Percentiles rank a stretch among this genome's conserved stretches.
These are phyloP conservation scores for Lamellibrachia satsuma DNA, from an alignment of 2,888 invertebrate genomes.

Conservation along the genomic window DNA sequence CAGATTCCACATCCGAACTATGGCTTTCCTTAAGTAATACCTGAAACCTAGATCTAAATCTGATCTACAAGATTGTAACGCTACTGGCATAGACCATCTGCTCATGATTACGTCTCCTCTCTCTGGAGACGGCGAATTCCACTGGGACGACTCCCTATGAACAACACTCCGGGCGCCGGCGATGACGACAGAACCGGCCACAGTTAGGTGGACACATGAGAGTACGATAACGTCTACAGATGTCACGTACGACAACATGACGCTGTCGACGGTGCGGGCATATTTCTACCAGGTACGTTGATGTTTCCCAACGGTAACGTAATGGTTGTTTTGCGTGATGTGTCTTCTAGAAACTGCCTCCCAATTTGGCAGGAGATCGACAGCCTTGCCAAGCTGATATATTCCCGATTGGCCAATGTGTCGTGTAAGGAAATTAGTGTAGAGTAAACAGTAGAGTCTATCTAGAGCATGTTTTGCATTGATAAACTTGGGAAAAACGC, in stretches of 20 bases:
- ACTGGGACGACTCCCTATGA: neutral
- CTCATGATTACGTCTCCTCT: neutral
- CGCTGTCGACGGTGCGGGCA: conserved; percentile 21
- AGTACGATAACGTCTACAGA: neutral
- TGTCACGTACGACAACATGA: neutral
- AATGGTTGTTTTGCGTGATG: neutral
- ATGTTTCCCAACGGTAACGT: neutral
- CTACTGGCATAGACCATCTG: neutral
- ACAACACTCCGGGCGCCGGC: neutral
- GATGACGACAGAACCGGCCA: neutral
- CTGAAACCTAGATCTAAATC: neutral
- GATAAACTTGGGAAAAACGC: too few relatives aligned
- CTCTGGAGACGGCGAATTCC: neutral
- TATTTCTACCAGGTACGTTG: neutral
- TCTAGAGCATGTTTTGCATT: too few relatives aligned
- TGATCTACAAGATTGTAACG: neutral
- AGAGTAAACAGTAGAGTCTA: too few relatives aligned
- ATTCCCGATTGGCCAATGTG: too few relatives aligned
- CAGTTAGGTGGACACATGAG: neutral
- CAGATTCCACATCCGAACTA: too few relatives aligned
- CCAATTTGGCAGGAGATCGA: too few relatives aligned
- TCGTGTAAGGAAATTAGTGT: too few relatives aligned
- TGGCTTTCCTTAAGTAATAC: too few relatives aligned
- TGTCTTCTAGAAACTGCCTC: too few relatives aligned
- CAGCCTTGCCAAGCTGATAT: too few relatives aligned